A percentile compares a stretch with the other conserved stretches of the same genome.
Evolutionary conservation across 2,113 vertebrate genomes (phyloP).

Genomic region (Nematolebias whitei): DNA sequence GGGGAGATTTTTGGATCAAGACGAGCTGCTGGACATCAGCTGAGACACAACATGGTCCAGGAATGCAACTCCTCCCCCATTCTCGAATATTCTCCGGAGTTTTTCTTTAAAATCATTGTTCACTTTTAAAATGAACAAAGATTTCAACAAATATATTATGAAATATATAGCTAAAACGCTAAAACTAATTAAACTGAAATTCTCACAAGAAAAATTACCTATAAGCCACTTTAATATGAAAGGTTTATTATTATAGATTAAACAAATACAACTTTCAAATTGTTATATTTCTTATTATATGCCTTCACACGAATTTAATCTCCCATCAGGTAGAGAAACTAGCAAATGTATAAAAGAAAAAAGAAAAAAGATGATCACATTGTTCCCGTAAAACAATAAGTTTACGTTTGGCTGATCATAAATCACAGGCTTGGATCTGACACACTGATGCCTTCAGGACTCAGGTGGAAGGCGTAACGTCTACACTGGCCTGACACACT

Average conservation of each 20-base stretch:
- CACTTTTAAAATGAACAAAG: too few relatives aligned
- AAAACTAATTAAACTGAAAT: too few relatives aligned
- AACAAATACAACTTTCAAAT: too few relatives aligned
- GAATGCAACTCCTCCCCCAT: constrained; percentile 52
- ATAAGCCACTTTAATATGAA: too few relatives aligned
- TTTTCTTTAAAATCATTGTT: constrained; percentile 4
- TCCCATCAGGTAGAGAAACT: background rate
- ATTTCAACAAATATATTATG: background rate
- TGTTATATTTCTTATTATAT: background rate
- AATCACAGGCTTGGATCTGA: background rate
- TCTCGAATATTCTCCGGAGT: constrained; percentile 14
- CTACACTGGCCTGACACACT: background rate
- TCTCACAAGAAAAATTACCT: too few relatives aligned
- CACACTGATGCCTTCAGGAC: too few relatives aligned
- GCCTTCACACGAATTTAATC: background rate
- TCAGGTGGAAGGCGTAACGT: background rate
- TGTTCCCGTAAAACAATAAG: background rate
- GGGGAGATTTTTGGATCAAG: constrained; percentile 64
- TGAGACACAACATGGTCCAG: constrained; percentile 56
- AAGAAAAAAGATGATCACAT: background rate
- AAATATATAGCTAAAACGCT: too few relatives aligned
- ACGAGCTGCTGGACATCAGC: constrained; percentile 54
- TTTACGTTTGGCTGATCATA: background rate
- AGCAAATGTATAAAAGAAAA: background rate
- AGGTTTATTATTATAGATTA: too few relatives aligned